Percentiles rank a stretch among this genome's conserved stretches.
Evolutionary conservation across 2,113 vertebrate species (phyloP).

Genomic region (Telmatochromis brichardi): DNA sequence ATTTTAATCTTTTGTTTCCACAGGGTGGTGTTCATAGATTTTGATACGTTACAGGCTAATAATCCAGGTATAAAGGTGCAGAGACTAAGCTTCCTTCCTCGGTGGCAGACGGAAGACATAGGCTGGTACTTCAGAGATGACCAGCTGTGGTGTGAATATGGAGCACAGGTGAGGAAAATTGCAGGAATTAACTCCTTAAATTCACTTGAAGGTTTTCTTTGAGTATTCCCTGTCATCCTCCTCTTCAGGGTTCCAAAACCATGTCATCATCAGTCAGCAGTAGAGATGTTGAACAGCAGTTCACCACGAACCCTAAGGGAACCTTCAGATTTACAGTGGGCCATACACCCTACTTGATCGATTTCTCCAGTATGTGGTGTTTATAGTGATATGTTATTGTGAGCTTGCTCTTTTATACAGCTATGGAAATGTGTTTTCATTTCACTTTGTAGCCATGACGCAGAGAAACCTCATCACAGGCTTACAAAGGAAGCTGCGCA

Average conservation of each 20-base stretch:
- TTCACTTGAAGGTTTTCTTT: not conserved
- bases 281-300: slow-evolving; percentile 36
- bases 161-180: slow-evolving; percentile 24
- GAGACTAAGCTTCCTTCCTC: not conserved
- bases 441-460: slow-evolving; percentile 42
- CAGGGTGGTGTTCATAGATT: slow-evolving; percentile 52
- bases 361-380: slow-evolving; percentile 40
- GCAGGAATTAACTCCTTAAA: not conserved
- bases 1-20: not conserved
- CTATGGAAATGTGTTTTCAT: not conserved
- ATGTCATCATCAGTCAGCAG: slow-evolving; percentile 32
- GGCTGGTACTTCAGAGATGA: slow-evolving; percentile 62
- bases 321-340: slow-evolving; percentile 38
- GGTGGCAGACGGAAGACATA: slow-evolving; percentile 19
- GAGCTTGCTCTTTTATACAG: not conserved
- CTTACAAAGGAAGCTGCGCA: slow-evolving; percentile 33
- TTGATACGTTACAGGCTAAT: slow-evolving; percentile 20
- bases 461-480: slow-evolving; percentile 47
- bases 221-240: not conserved
- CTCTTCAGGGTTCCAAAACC: not conserved
- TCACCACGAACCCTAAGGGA: not conserved
- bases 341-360: not conserved
- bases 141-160: slow-evolving; percentile 60
- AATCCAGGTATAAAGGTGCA: not conserved
- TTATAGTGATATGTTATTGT: not conserved